Percentiles rank a stretch among this genome's conserved stretches.
Conservation (phyloP, 2,113 vertebrate genomes). For the Lophochroa leadbeateri region DNA sequence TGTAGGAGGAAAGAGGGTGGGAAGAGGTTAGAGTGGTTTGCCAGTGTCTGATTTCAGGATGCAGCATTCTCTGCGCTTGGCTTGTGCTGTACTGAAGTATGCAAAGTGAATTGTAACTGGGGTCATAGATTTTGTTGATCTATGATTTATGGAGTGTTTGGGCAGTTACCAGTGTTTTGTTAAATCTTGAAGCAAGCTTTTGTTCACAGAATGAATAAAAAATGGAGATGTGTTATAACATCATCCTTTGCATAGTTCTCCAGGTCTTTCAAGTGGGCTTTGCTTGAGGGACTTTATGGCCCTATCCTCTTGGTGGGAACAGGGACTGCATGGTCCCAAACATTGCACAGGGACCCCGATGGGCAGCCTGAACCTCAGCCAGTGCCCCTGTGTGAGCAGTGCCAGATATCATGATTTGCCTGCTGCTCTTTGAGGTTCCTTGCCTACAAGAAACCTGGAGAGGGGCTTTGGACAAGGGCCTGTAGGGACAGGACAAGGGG, state of each 20-base stretch:
- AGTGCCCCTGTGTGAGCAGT: background rate
- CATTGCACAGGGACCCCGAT: rapidly evolving
- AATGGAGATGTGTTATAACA: background rate
- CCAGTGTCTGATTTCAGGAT: background rate
- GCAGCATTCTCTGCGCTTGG: background rate
- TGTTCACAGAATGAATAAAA: background rate
- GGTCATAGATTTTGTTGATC: background rate
- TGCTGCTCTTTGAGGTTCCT: background rate
- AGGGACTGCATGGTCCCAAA: background rate
- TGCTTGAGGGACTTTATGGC: background rate
- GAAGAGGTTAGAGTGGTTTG: background rate
- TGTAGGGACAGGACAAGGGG: background rate
- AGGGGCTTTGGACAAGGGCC: background rate
- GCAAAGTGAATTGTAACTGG: background rate
- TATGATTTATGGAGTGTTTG: background rate
- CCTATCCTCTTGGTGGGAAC: background rate
- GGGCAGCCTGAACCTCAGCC: background rate
- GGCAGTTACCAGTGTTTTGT: background rate
- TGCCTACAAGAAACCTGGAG: background rate
- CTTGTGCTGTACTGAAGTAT: background rate
- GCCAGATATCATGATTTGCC: rapidly evolving
- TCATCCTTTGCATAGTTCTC: background rate
- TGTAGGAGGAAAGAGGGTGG: background rate
- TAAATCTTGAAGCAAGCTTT: background rate
- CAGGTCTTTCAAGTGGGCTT: background rate